Evolutionary conservation across 1,140 invertebrate species (phyloP), one percentile per base, ranked within the genome.

Genomic region (Pararge aegeria): DNA sequence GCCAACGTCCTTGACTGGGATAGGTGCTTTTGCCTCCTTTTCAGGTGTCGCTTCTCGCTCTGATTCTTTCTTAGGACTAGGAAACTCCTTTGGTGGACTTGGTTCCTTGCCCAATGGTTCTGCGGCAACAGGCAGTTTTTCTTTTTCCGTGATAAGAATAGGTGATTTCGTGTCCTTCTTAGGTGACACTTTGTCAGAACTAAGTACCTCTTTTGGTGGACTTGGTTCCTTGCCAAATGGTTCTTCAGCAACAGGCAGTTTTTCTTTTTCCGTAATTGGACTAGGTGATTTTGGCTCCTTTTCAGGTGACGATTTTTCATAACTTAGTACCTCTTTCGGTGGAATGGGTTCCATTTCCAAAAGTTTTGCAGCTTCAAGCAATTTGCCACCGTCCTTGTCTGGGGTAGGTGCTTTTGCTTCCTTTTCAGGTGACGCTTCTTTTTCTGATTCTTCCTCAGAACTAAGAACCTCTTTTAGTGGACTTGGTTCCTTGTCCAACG

Each of bases 281-380:
- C 24, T 24, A 4, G 24, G 24, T 7, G 24, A 24, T 7, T 24
- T 24, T 24, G 24, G 2, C 7, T 24, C 24, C 7, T 24, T 24
- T 24, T 4, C 24, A 4, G 2, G 24, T 24, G 24, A 24, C 3
- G 24, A 7, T 24, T 24, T 24, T 7, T 24, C 24, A 24, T 2
- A 24, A 7, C 24, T 24, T 24, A 24, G 24, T 4, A 24, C 7
- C 3, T 24, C 24, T 24, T 24, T 24, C 24, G 2, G 6, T 0
- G 40, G 53, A 13, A 13, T 30, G 10, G 24, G 12, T 13, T 6
- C 40, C 6, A 68, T 74, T 10, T 61, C 56, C 1, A 38, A 48
- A 5, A 13, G 9, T 20, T 19, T 5, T 18, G 10, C 0, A 20
- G 1, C 5, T 1, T 52, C 46, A 5, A 24, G 27, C 5, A 1